Evolutionary conservation across 2,797 vertebrate genomes (phyloP).

Genomic region (Epinephelus malabaricus): DNA sequence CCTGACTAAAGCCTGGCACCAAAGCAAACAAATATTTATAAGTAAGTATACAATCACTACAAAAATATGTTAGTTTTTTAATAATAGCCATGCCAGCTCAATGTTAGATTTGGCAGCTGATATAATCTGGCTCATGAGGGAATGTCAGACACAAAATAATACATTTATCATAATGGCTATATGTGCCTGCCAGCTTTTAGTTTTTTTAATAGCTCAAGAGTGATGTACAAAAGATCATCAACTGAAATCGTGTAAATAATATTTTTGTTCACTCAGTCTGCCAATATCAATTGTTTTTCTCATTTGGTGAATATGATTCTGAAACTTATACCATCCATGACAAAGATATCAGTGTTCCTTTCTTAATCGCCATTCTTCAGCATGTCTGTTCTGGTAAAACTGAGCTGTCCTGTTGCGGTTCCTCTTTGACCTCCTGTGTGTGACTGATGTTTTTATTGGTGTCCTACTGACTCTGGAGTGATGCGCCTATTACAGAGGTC

Average conservation of each 20-base stretch:
- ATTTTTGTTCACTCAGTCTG: neutral
- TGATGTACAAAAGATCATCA: neutral
- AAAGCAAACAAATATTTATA: constrained; percentile 10
- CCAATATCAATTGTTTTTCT: neutral
- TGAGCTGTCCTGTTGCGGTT: constrained; percentile 42
- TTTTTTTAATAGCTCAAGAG: neutral
- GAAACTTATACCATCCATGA: neutral
- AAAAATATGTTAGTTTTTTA: neutral
- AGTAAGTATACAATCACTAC: neutral
- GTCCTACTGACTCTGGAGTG: constrained; percentile 76
- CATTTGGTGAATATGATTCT: neutral
- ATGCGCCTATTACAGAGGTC: constrained; percentile 80
- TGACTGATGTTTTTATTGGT: constrained; percentile 82
- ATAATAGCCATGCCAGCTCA: neutral
- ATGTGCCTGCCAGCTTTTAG: neutral
- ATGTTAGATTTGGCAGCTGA: neutral
- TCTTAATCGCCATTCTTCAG: constrained; percentile 3
- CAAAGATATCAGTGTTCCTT: constrained; percentile 3
- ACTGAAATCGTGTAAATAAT: neutral
- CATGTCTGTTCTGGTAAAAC: constrained; percentile 35
- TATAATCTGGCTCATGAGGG: neutral
- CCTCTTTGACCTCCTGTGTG: constrained; percentile 64
- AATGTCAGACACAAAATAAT: neutral
- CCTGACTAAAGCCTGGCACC: neutral
- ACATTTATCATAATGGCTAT: neutral